Conservation (phyloP, 2,797 vertebrate genomes). For the Echiichthys vipera region DNA sequence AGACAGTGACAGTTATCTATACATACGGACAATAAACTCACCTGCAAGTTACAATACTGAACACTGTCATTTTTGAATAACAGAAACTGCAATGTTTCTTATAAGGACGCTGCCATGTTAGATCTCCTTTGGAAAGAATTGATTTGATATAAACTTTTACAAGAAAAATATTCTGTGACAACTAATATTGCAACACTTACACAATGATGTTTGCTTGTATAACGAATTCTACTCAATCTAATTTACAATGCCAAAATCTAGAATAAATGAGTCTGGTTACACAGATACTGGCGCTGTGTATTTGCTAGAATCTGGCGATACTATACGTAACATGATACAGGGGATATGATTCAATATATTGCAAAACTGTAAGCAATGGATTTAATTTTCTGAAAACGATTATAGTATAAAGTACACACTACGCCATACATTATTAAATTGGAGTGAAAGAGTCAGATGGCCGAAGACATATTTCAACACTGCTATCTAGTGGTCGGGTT, state of each 20-base stretch:
- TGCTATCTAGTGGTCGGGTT: too few species aligned
- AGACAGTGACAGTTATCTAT: constrained; percentile 12
- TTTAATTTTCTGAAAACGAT: too few species aligned
- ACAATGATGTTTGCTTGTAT: neutral
- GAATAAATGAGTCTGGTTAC: neutral
- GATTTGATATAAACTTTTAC: neutral
- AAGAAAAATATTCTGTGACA: neutral
- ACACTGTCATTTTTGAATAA: neutral
- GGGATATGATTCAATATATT: too few species aligned
- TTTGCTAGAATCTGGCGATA: too few species aligned
- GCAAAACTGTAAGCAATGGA: too few species aligned
- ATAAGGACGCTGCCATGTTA: neutral
- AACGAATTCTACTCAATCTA: neutral
- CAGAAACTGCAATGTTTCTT: neutral
- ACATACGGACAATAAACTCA: neutral
- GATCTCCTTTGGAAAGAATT: neutral
- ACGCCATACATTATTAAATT: too few species aligned
- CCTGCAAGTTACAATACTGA: neutral
- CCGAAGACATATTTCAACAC: too few species aligned
- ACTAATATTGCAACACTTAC: neutral
- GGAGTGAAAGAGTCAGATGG: too few species aligned
- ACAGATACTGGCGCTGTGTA: too few species aligned
- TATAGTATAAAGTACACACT: too few species aligned
- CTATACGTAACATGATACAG: too few species aligned
- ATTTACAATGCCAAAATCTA: neutral